A percentile compares a stretch with the other conserved stretches of the same genome.
These are phyloP conservation scores for Lepidotrigona ventralis DNA, from an alignment of 1,140 invertebrate species.

Conservation along the genomic window DNA sequence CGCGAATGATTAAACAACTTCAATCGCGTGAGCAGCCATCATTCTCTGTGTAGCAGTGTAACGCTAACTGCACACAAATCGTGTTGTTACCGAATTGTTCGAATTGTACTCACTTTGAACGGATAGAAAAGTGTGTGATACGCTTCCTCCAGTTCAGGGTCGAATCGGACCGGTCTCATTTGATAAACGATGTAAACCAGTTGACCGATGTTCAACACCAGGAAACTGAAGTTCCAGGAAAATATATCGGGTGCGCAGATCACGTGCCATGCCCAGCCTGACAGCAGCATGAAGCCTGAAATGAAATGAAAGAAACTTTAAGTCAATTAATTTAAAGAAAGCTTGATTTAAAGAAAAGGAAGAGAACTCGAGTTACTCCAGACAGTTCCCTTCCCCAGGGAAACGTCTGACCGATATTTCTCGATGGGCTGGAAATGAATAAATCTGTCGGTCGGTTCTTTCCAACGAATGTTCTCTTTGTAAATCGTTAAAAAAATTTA, in stretches of 20 bases:
- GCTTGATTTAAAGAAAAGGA: no score
- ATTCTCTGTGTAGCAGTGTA: background rate
- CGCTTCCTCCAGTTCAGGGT: slow-evolving; percentile 91
- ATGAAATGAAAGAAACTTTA: slow-evolving; percentile 30
- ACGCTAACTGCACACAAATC: background rate
- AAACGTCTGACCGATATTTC: no score
- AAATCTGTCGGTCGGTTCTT: no score
- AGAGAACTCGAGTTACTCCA: no score
- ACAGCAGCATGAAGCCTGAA: slow-evolving; percentile 90
- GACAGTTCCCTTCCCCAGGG: background rate
- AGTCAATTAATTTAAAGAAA: background rate
- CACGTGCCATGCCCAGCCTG: slow-evolving; percentile 93
- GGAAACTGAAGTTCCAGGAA: slow-evolving; percentile 93
- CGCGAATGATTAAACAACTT: background rate
- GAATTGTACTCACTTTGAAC: slow-evolving; percentile 85
- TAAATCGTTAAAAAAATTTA: no score
- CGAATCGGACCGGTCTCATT: slow-evolving; percentile 91
- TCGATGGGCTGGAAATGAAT: no score
- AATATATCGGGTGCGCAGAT: slow-evolving; percentile 94
- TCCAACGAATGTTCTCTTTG: no score
- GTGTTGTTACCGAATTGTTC: no score
- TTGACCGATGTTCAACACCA: slow-evolving; percentile 91
- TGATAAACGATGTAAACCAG: slow-evolving; percentile 91
- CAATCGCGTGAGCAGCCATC: background rate
- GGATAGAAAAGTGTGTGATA: slow-evolving; percentile 91